Evolutionary conservation across 2,113 vertebrate species (phyloP).

Genomic region (Eolophus roseicapilla): DNA sequence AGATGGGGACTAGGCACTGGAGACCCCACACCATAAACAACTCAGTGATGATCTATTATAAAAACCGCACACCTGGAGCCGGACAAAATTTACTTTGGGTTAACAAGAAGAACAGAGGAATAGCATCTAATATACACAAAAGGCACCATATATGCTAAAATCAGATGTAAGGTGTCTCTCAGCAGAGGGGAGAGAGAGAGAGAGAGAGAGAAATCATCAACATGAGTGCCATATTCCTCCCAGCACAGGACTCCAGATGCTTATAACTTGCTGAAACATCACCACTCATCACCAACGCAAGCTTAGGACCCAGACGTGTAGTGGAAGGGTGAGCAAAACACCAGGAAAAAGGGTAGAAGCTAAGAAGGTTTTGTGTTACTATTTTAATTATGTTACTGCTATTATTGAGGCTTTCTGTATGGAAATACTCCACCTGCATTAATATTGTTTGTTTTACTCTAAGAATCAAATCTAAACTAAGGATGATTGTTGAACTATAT

Average conservation of each 20-base stretch:
- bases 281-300: background rate
- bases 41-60: background rate
- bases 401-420: background rate
- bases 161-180: background rate
- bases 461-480: background rate
- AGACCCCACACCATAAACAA: background rate
- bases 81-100: background rate
- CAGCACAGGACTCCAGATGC: background rate
- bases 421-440: background rate
- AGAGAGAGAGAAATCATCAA: background rate
- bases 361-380: background rate
- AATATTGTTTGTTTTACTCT: background rate
- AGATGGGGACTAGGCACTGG: background rate
- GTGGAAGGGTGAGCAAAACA: background rate
- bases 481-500: background rate
- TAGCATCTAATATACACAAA: background rate
- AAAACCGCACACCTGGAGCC: background rate
- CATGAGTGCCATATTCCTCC: background rate
- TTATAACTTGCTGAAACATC: background rate
- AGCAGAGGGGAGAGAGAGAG: background rate
- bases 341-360: background rate
- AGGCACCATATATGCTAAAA: fast-evolving
- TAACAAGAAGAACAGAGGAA: background rate
- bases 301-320: background rate
- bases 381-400: background rate